A percentile compares a stretch with the other conserved stretches of the same genome.
Evolutionary conservation across 2,888 invertebrate species (phyloP).

Genomic region (Coelopa pilipes): DNA sequence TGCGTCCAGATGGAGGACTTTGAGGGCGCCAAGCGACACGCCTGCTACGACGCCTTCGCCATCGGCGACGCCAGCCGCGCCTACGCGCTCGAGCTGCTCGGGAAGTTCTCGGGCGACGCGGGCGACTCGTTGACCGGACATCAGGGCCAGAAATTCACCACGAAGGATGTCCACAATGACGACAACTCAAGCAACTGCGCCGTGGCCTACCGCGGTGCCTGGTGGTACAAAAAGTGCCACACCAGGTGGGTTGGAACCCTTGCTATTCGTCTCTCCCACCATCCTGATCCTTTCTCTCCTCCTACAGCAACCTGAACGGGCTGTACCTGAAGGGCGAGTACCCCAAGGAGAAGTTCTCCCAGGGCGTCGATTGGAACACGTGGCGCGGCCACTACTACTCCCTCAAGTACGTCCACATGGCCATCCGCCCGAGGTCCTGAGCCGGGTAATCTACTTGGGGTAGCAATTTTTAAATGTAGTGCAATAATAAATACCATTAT

Average conservation of each 20-base stretch:
- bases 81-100: constrained; percentile 72
- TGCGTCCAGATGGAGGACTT: constrained; percentile 73
- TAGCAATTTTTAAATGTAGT: no score
- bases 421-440: constrained; percentile 37
- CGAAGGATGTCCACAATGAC: constrained; percentile 73
- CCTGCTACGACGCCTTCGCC: constrained; percentile 72
- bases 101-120: constrained; percentile 71
- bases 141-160: constrained; percentile 75
- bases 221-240: constrained; percentile 78
- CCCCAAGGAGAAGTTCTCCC: constrained; percentile 30
- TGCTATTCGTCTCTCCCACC: constrained; percentile 1
- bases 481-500: no score
- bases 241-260: constrained; percentile 66
- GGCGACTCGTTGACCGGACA: constrained; percentile 75
- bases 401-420: constrained; percentile 44
- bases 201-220: constrained; percentile 73
- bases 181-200: constrained; percentile 74
- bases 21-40: constrained; percentile 69
- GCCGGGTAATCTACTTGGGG: no score
- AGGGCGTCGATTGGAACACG: constrained; percentile 43
- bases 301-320: constrained; percentile 45
- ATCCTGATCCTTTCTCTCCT: neutral
- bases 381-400: constrained; percentile 44
- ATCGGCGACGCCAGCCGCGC: constrained; percentile 73
- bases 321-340: constrained; percentile 41